phyloP scores from a whole-genome alignment of 2,888 invertebrate genomes.

The Sarcophaga caerulescens region DNA sequence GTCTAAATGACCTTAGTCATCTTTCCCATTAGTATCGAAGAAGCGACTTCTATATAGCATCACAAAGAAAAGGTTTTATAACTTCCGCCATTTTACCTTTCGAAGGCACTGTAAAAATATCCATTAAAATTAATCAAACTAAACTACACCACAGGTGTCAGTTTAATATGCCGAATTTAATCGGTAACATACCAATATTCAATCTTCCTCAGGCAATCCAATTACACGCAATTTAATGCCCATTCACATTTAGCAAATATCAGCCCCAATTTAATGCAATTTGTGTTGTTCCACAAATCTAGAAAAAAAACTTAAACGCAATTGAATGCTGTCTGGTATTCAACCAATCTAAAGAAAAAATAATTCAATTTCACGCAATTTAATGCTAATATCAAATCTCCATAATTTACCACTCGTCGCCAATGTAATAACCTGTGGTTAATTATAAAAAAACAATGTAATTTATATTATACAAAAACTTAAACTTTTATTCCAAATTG shows the following conservation, averaged over 20 bases:
- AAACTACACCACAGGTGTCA: slow-evolving; percentile 29
- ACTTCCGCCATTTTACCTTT: slow-evolving; percentile 31
- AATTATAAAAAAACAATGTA: not conserved
- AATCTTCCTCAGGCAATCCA: slow-evolving; percentile 11
- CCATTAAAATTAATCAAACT: slow-evolving; percentile 15
- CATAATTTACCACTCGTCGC: slow-evolving; percentile 27
- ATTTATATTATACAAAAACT: too few species aligned
- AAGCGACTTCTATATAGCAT: slow-evolving; percentile 65
- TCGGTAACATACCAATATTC: slow-evolving; percentile 36
- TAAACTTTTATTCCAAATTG: too few species aligned
- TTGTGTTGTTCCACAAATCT: too few species aligned
- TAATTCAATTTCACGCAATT: slow-evolving; percentile 2
- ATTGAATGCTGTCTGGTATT: too few species aligned
- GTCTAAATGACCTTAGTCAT: slow-evolving; percentile 55
- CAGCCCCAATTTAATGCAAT: too few species aligned
- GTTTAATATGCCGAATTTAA: slow-evolving; percentile 31
- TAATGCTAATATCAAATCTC: slow-evolving; percentile 14
- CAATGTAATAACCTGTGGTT: slow-evolving; percentile 21
- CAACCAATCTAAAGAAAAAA: too few species aligned
- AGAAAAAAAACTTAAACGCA: too few species aligned
- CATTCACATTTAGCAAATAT: not conserved
- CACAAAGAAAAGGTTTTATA: slow-evolving; percentile 61
- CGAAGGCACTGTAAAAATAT: slow-evolving; percentile 27
- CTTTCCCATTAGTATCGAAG: slow-evolving; percentile 63
- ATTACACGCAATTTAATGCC: slow-evolving; percentile 24